Conservation (phyloP, 2,888 invertebrate species). For the Cosmopolites sordidus region DNA sequence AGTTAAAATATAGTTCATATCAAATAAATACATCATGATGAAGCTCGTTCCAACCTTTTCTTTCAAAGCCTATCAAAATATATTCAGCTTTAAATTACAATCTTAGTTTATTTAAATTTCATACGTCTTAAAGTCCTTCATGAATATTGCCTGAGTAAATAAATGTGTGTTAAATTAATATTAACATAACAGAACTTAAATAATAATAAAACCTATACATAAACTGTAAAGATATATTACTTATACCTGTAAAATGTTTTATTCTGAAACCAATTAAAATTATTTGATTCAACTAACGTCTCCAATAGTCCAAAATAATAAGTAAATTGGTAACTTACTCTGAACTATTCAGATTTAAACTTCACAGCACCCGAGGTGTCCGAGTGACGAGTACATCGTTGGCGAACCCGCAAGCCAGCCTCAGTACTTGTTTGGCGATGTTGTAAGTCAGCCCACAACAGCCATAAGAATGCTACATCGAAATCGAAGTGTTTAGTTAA, state of each 20-base stretch:
- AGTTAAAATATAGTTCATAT: too few species aligned
- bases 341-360: not conserved
- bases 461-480: slow-evolving; percentile 3
- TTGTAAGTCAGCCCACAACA: slow-evolving; percentile 1
- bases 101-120: too few species aligned
- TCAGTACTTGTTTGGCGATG: not conserved
- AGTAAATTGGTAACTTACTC: slow-evolving; percentile 1
- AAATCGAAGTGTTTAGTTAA: slow-evolving; percentile 1
- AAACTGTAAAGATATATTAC: not conserved
- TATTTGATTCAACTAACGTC: not conserved
- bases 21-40: too few species aligned
- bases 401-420: not conserved
- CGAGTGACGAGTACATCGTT: not conserved
- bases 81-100: too few species aligned
- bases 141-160: too few species aligned
- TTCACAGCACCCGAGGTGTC: not conserved
- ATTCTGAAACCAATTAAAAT: not conserved
- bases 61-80: too few species aligned
- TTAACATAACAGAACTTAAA: too few species aligned
- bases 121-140: too few species aligned
- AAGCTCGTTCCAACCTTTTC: too few species aligned
- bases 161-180: too few species aligned
- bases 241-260: not conserved
- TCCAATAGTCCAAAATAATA: not conserved
- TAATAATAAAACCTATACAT: too few species aligned